Conservation (phyloP, 2,113 vertebrate species). For the Dicentrarchus labrax region DNA sequence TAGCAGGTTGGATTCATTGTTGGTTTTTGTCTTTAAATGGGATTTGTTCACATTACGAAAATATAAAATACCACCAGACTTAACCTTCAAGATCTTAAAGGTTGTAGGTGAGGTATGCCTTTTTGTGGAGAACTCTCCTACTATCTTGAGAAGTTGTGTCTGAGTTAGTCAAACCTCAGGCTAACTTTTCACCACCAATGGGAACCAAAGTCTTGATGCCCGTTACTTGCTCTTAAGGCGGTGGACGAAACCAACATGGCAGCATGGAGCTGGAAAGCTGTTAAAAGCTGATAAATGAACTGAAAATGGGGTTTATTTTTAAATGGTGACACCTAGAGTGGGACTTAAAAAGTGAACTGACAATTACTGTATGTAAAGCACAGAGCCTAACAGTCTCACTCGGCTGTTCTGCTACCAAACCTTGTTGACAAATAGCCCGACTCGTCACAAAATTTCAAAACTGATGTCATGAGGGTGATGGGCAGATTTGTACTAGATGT, state of each 20-base stretch:
- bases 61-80: slow-evolving; percentile 34
- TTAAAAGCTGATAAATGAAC: slow-evolving; percentile 38
- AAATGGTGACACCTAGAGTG: slow-evolving; percentile 17
- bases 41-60: slow-evolving; percentile 21
- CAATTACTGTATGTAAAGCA: slow-evolving; percentile 32
- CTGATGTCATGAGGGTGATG: slow-evolving; percentile 42
- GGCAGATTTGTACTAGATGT: slow-evolving; percentile 34
- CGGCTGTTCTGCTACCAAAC: slow-evolving; percentile 58
- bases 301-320: slow-evolving; percentile 23
- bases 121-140: slow-evolving; percentile 51
- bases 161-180: slow-evolving; percentile 26
- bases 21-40: slow-evolving; percentile 10
- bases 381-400: slow-evolving; percentile 63
- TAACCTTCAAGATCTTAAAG: slow-evolving; percentile 45
- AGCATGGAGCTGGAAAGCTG: slow-evolving; percentile 60
- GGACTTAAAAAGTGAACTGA: slow-evolving; percentile 23
- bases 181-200: slow-evolving; percentile 16
- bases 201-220: slow-evolving; percentile 8
- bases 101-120: slow-evolving; percentile 60
- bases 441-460: slow-evolving; percentile 39
- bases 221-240: slow-evolving; percentile 57
- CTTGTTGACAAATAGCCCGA: slow-evolving; percentile 48
- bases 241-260: slow-evolving; percentile 65
- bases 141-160: slow-evolving; percentile 9
- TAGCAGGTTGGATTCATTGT: not conserved